Evolutionary conservation across 2,888 invertebrate species (phyloP).

Genomic region (Lapara coniferarum): DNA sequence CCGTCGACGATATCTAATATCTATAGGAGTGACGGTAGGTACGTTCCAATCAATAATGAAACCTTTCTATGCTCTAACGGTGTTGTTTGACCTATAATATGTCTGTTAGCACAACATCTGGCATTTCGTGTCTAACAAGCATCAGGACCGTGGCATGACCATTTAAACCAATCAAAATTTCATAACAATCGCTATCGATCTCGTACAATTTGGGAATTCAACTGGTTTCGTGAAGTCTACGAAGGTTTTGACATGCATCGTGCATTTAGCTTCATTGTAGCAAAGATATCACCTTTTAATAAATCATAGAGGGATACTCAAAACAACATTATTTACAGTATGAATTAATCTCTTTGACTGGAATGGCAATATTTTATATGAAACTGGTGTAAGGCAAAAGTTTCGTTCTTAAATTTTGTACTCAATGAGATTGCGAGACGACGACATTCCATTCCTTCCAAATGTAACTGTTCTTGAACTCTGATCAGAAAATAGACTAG

Average conservation of each 20-base stretch:
- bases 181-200: conserved; percentile 12
- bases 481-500: too few relatives aligned
- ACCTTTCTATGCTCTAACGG: neutral
- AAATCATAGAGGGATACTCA: too few relatives aligned
- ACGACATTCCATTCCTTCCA: too few relatives aligned
- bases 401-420: too few relatives aligned
- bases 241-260: neutral
- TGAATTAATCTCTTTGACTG: too few relatives aligned
- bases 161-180: conserved; percentile 11
- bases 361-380: too few relatives aligned
- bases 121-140: conserved; percentile 11
- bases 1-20: neutral
- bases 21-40: neutral
- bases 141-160: conserved; percentile 2
- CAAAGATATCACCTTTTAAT: too few relatives aligned
- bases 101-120: conserved; percentile 4
- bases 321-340: too few relatives aligned
- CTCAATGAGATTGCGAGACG: too few relatives aligned
- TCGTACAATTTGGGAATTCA: neutral
- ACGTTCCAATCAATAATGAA: neutral
- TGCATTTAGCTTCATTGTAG: too few relatives aligned
- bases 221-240: neutral
- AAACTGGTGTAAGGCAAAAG: too few relatives aligned
- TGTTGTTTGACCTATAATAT: conserved; percentile 11
- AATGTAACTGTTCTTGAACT: too few relatives aligned